Evolutionary conservation across 2,888 invertebrate genomes (phyloP).

Genomic region (Zygogramma bicolorata): DNA sequence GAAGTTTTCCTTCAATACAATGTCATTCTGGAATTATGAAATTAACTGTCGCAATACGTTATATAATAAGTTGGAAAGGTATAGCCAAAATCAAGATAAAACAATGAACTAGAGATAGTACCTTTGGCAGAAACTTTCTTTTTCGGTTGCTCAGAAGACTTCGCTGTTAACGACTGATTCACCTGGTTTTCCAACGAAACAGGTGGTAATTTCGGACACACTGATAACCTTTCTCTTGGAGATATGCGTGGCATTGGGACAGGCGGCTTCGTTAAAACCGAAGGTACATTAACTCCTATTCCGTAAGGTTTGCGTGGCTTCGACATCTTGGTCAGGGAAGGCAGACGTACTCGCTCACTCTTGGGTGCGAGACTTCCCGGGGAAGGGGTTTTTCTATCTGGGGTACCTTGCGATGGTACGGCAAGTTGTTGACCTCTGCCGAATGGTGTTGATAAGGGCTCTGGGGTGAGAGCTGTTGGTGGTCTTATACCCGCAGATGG

Average conservation of each 20-base stretch:
- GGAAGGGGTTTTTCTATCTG: background rate
- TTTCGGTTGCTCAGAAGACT: conserved; percentile 22
- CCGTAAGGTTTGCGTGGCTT: background rate
- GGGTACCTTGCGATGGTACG: background rate
- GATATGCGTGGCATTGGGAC: background rate
- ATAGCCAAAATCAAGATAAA: background rate
- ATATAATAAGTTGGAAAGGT: too few species aligned
- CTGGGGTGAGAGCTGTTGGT: background rate
- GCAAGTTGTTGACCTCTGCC: background rate
- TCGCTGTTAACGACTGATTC: conserved; percentile 7
- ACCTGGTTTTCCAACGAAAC: background rate
- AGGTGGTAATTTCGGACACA: background rate
- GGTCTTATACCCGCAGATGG: background rate
- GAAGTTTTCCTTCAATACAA: too few species aligned
- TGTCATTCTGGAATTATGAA: too few species aligned
- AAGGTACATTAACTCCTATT: background rate
- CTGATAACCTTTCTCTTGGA: too few species aligned
- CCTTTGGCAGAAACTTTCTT: conserved; percentile 39
- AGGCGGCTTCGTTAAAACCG: background rate
- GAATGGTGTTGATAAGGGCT: too few species aligned
- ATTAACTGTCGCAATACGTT: too few species aligned
- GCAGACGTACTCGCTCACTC: background rate
- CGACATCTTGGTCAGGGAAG: background rate
- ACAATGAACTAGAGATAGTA: background rate
- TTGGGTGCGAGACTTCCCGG: background rate